phyloP scores from a whole-genome alignment of 30 jellyfish, hydroid and myxozoan genomes.

The Clytia hemisphaerica region DNA sequence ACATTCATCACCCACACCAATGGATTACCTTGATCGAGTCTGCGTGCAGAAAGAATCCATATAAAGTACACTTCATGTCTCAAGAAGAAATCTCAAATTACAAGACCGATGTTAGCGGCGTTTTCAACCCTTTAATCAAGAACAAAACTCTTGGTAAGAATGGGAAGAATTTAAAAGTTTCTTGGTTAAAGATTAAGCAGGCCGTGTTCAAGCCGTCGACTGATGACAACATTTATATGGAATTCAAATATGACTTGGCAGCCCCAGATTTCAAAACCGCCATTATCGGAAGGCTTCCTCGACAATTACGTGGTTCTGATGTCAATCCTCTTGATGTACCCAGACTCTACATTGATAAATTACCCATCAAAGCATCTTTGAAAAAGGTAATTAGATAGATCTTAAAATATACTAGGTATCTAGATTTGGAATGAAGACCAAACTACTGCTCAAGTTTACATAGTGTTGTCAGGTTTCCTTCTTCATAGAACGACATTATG shows the following conservation, averaged over 20 bases:
- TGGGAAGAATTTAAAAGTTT: not conserved
- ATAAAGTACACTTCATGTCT: not conserved
- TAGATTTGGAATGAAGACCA: not conserved
- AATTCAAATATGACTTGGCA: not conserved
- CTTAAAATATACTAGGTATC: no score
- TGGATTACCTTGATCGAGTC: conserved; percentile 1
- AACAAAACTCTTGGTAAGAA: not conserved
- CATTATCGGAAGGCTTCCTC: not conserved
- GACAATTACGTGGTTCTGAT: not conserved
- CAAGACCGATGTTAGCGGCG: not conserved
- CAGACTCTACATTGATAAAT: not conserved
- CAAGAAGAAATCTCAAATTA: not conserved
- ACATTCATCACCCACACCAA: not conserved
- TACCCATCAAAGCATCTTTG: not conserved
- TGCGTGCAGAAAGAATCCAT: not conserved
- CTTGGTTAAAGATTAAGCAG: not conserved
- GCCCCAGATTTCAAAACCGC: not conserved
- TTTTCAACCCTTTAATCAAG: not conserved
- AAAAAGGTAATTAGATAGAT: not conserved
- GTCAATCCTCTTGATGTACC: not conserved
- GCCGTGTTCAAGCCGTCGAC: not conserved
- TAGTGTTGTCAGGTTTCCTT: no score
- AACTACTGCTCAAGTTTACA: no score
- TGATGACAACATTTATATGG: not conserved
- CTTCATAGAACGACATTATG: no score